Evolutionary conservation across 2,888 invertebrate species (phyloP), one percentile per base, ranked within the genome.

Genomic region (Tetanocera ferruginea): DNA sequence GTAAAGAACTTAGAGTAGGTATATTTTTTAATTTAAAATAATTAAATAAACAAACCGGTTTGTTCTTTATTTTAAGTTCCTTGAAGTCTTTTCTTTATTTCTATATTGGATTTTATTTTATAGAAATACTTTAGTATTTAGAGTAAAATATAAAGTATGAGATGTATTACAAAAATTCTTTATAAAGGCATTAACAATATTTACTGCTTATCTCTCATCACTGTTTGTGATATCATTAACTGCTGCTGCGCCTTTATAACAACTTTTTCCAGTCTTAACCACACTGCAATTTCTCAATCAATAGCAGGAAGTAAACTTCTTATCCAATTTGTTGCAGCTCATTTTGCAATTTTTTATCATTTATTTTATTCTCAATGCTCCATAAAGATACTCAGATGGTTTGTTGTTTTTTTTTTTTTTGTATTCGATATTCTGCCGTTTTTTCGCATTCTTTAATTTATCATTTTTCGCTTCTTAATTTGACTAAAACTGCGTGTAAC

Each of bases 401-500:
- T 28, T 60, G 57, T 23, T 49, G 6, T 55, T 23, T 60, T 60
- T 55, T 17, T 8, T 5, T 55, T n/a, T 55, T n/a, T 55, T n/a
- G 8, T 28, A 11, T 28, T 17, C 31, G 28, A 25, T n/a, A 31
- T 14, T 17, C 23, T 25, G 25, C 51, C 23, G 51, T 17, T 51
- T 51, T 69, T 25, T 69, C n/a, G 49, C 69, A 51, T 49, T 49
- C 51, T 49, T 25, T 69, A 23, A 69, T 51, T 66, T 66, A 19
- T 66, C 34, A 66, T 70, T 70, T 25, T 71, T 71, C 31, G 31
- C 70, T 52, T 34, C 70, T 72, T 72, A 57, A 55, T 72, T 60
- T 55, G 37, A 57, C 57, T 72, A 72, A 72, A 72, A 72, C 72
- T 37, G 72, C 37, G 72, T 73, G 73, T 49, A 73, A 73, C 62